A percentile compares a stretch with the other conserved stretches of the same genome.
Evolutionary conservation across 2,113 vertebrate genomes (phyloP).

Genomic region (Ictidomys tridecemlineatus): DNA sequence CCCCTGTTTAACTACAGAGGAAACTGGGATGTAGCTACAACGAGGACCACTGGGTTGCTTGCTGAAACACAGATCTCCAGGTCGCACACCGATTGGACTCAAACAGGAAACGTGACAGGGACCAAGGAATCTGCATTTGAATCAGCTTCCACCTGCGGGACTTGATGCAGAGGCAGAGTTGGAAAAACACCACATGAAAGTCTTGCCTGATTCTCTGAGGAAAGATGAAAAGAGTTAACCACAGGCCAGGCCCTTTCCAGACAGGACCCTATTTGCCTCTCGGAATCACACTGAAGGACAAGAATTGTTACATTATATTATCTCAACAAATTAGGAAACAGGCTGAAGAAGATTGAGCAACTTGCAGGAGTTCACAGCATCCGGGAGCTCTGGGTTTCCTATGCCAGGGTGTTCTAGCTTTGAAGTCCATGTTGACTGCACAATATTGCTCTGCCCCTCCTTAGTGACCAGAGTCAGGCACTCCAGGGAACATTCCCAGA

Average conservation of each 20-base stretch:
- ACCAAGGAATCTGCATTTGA: background rate
- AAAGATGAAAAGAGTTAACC: background rate
- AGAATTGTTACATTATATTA: background rate
- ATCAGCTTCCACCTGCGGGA: background rate
- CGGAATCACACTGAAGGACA: background rate
- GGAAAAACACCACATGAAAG: background rate
- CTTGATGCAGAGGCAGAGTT: background rate
- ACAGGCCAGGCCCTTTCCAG: background rate
- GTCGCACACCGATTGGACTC: fast-evolving
- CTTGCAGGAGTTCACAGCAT: background rate
- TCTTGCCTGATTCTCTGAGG: background rate
- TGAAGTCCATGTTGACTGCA: background rate
- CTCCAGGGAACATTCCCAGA: background rate
- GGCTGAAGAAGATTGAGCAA: background rate
- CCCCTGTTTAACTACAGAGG: background rate
- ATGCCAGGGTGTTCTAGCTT: background rate
- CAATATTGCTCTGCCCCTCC: background rate
- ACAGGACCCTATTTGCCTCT: background rate
- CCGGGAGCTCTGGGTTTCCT: background rate
- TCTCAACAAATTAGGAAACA: background rate
- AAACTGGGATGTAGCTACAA: background rate
- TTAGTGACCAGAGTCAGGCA: background rate
- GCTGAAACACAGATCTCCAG: background rate
- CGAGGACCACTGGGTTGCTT: background rate
- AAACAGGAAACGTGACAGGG: background rate